Base-by-base conservation (phyloP, 2,113 vertebrate species). In the Macrotis lagotis region DNA sequence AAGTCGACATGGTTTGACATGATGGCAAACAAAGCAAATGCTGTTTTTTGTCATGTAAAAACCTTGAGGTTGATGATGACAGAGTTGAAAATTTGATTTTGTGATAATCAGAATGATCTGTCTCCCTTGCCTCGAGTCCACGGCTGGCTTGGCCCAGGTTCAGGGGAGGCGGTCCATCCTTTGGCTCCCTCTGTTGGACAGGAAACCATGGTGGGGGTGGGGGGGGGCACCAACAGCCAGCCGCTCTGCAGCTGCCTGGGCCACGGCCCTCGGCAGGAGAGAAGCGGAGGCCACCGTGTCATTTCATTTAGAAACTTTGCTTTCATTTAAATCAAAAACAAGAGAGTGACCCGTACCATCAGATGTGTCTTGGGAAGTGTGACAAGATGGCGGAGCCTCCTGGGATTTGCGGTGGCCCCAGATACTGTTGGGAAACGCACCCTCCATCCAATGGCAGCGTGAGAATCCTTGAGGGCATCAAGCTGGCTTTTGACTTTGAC, bases 71-170 rank as follows among this genome's bases (percentile, higher is more conserved):
- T 0, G 95, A 94, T 25, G 95, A 96, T 97, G 95, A 98, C 96
- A 90, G 95, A 52, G 37, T 96, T 94, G 95, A 92, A 94, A 89
- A 90, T 1, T 97, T 96, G 92, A 95, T 88, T 96, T 94, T 92
- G 95, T 90, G 97, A 96, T 97, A 51, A 94, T 97, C 94, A 4
- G 90, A 93, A 93, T 92, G 93, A 90, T 96, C 96, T 91, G 93
- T 95, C 94, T 59, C 0, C 55, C 91, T 88, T 93, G 1, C 31
- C 94, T 95, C 14, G 51, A 89, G 96, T 96, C 96, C 12, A 48
- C 48, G 48, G 90, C 59, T 51, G 50, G 95, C 44, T 94, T 95
- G 95, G 95, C 94, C 0, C 0, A 3, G 89, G 25, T 89, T 96
- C 91, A 94, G 91, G 91, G 92, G 59, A 51, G 44, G 14, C 8